phyloP scores from a whole-genome alignment of 2,797 vertebrate species.

The Echiichthys vipera region DNA sequence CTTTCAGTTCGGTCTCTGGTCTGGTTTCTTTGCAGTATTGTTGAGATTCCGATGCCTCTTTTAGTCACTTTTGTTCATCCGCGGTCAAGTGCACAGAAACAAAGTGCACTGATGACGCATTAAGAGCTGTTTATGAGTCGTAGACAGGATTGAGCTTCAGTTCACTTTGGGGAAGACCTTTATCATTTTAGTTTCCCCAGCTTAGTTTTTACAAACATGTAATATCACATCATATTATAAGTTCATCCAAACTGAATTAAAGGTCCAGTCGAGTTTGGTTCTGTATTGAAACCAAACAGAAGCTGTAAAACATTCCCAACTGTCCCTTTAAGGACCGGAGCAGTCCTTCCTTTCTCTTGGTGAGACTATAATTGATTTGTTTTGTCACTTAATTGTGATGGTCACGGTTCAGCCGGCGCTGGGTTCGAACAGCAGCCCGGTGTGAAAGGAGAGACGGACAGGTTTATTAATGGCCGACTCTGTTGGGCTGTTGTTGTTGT shows the following conservation, averaged over 20 bases:
- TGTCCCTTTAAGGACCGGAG: background rate
- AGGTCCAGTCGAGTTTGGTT: background rate
- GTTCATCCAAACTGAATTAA: too few relatives aligned
- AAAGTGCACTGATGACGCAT: background rate
- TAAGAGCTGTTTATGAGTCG: background rate
- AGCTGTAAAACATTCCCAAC: background rate
- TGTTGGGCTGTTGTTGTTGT: slow-evolving; percentile 22
- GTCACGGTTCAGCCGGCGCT: slow-evolving; percentile 28
- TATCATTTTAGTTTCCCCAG: background rate
- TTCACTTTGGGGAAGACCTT: background rate
- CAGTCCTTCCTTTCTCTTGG: background rate
- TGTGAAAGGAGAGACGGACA: slow-evolving; percentile 30
- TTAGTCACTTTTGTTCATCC: background rate
- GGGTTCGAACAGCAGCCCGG: background rate
- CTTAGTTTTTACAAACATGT: background rate
- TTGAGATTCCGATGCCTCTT: background rate
- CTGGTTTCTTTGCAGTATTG: background rate
- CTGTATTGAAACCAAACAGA: background rate
- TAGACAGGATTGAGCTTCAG: background rate
- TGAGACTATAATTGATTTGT: background rate
- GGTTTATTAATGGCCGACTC: slow-evolving; percentile 43
- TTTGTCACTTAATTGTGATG: slow-evolving; percentile 32
- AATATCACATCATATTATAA: too few relatives aligned
- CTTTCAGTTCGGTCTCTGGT: background rate
- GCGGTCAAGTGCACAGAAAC: background rate